Evolutionary conservation across 2,797 vertebrate genomes (phyloP), one percentile per base, ranked within the genome.

Genomic region (Pitangus sulphuratus): DNA sequence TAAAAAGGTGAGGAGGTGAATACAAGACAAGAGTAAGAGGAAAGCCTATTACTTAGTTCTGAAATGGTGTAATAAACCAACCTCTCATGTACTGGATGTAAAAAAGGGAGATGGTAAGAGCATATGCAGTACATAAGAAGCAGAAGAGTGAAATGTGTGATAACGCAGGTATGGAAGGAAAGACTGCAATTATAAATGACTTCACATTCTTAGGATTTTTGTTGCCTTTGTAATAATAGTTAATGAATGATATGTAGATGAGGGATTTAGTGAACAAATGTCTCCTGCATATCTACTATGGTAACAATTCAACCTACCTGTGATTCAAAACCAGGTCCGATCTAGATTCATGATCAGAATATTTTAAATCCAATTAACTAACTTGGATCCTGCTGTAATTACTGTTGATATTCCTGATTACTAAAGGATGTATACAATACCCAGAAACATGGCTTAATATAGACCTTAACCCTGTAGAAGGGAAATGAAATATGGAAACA

Each of bases 251-350:
- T 94, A 93, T 58, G 24, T 28, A 69, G 37, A 68, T 72, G 21
- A 79, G 47, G 21, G 48, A 90, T 89, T 95, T 97, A 95, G 50
- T 62, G 71, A 93, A 51, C 30, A 65, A 93, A 89, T 65, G n/a
- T 68, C 80, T 93, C 48, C 84, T 88, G 50, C 18, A 50, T 83
- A 91, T 51, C 47, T 93, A 15, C 54, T 64, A 33, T 86, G 76
- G 44, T 48, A 94, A 72, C 42, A 71, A 30, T 65, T 81, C 53
- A 53, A 33, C 24, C 69, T 89, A 83, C 89, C 57, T 60, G 9
- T 79, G 93, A 35, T 74, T 91, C 76, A 89, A 87, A 87, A 33
- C 8, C 26, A 68, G 48, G 11, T 79, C 60, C 1, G 1, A 56
- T 68, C 53, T 78, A 54, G 31, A 37, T 69, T 84, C 54, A 53